Evolutionary conservation across 1,140 invertebrate species (phyloP).

Genomic region (Coptotermes formosanus): DNA sequence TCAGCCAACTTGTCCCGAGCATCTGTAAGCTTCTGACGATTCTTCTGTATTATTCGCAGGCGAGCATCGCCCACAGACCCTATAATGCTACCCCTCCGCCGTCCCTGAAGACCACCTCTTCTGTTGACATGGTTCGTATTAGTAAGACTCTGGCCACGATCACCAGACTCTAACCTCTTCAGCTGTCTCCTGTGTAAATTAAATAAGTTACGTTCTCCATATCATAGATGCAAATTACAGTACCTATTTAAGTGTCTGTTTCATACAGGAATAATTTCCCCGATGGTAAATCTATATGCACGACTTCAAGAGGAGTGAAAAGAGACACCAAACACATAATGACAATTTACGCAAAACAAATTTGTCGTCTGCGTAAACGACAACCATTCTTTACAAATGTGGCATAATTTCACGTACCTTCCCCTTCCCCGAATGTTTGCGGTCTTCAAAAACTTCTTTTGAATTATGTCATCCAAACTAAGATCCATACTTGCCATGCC

Average conservation of each 20-base stretch:
- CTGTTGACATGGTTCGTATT: not conserved
- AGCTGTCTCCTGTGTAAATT: not conserved
- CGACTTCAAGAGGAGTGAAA: not conserved
- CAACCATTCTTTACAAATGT: not conserved
- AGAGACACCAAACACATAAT: not conserved
- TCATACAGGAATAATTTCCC: not conserved
- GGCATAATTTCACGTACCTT: constrained; percentile 37
- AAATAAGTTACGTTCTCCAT: not conserved
- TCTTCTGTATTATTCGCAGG: constrained; percentile 67
- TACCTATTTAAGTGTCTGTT: not conserved
- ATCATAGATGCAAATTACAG: not conserved
- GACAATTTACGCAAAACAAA: not conserved
- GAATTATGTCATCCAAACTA: constrained; percentile 50
- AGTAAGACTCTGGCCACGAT: constrained; percentile 13
- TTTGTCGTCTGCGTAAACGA: not conserved
- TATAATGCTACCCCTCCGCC: not conserved
- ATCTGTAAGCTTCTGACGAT: constrained; percentile 62
- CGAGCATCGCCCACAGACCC: constrained; percentile 59
- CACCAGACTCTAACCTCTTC: constrained; percentile 22
- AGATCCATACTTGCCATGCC: constrained; percentile 35
- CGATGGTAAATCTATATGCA: not conserved
- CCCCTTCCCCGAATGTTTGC: constrained; percentile 42
- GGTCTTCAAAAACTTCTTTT: constrained; percentile 42
- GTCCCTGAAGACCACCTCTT: not conserved
- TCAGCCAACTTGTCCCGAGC: constrained; percentile 67